A percentile compares a stretch with the other conserved stretches of the same genome.
phyloP scores from a whole-genome alignment of 2,888 invertebrate species.

The Cantharis rufa region DNA sequence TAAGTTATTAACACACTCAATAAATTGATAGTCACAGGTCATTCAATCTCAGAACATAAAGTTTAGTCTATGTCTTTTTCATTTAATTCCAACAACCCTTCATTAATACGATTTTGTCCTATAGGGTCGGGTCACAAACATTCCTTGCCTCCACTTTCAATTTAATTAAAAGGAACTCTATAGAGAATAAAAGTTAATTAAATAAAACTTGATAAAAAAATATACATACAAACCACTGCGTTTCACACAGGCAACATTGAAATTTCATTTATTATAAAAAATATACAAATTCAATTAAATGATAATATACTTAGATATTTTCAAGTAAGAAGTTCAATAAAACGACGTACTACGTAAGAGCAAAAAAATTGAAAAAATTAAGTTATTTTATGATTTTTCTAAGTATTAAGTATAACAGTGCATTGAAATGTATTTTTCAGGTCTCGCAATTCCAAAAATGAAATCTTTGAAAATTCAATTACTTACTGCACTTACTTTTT shows the following conservation, averaged over 20 bases:
- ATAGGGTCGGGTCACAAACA: neutral
- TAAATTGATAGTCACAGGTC: neutral
- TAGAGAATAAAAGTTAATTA: slow-evolving; percentile 15
- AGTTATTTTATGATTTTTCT: too few relatives aligned
- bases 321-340: neutral
- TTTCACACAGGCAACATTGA: neutral
- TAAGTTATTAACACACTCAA: neutral
- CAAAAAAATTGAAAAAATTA: too few relatives aligned
- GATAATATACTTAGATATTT: neutral
- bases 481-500: too few relatives aligned
- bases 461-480: too few relatives aligned
- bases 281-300: neutral
- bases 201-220: slow-evolving; percentile 6
- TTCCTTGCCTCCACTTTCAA: slow-evolving; percentile 6
- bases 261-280: neutral
- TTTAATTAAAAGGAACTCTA: slow-evolving; percentile 14
- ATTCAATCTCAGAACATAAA: neutral
- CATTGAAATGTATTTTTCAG: too few relatives aligned
- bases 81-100: slow-evolving; percentile 7
- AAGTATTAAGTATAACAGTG: too few relatives aligned
- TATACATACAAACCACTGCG: neutral
- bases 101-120: slow-evolving; percentile 12
- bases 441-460: too few relatives aligned
- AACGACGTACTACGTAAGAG: neutral
- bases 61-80: slow-evolving; percentile 4